Percentiles rank a stretch among this genome's conserved stretches.
These are phyloP conservation scores for Molanna angustata DNA, from an alignment of 2,888 invertebrate species.

Conservation along the genomic window DNA sequence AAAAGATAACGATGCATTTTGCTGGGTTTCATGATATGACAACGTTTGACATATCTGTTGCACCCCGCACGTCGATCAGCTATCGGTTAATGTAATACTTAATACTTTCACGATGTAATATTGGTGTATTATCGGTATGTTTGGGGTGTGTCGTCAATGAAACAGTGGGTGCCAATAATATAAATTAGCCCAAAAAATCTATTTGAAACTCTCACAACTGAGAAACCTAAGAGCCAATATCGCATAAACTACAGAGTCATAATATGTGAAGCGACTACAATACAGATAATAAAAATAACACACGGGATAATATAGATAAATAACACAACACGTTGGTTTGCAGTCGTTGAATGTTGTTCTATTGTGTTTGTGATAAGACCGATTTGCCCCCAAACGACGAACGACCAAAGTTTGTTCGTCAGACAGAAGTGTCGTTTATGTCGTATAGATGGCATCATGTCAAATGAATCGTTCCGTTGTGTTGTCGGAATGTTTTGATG, in stretches of 20 bases:
- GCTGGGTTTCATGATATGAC: too few species aligned
- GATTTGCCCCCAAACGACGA: conserved; percentile 13
- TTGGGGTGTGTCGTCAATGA: too few species aligned
- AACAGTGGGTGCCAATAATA: background rate
- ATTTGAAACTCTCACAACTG: too few species aligned
- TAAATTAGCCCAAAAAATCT: background rate
- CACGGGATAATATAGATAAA: background rate
- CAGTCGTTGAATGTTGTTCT: background rate
- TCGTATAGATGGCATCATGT: conserved; percentile 8
- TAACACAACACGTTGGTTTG: background rate
- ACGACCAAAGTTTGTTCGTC: conserved; percentile 9
- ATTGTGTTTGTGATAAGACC: conserved; percentile 28
- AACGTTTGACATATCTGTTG: too few species aligned
- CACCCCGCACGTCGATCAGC: too few species aligned
- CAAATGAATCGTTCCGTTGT: conserved; percentile 1
- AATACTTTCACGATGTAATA: too few species aligned
- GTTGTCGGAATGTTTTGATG: background rate
- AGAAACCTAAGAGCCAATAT: background rate
- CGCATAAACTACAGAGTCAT: background rate
- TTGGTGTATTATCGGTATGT: too few species aligned
- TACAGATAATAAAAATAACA: background rate
- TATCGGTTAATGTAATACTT: too few species aligned
- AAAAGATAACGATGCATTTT: too few species aligned
- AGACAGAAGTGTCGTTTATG: conserved; percentile 4
- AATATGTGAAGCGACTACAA: background rate